Base-by-base conservation (phyloP, 2,113 vertebrate genomes). In the Porphyrio hochstetteri region DNA sequence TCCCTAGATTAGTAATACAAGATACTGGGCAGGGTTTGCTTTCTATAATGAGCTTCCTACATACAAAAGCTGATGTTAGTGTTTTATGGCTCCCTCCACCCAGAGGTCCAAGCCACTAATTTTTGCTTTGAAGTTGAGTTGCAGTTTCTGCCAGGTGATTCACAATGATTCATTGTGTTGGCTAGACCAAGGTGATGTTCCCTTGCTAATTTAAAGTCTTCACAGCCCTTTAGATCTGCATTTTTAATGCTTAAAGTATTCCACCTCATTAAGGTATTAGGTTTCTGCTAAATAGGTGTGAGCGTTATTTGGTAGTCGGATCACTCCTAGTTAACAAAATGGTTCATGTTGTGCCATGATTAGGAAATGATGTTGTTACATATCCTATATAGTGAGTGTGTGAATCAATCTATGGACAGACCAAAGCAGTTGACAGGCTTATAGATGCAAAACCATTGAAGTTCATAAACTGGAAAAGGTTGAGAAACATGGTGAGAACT, bases 101-200 rank as follows among this genome's bases (percentile, higher is more conserved):
- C 86, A 84, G 61, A 92, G 11, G 52, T 82, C 67, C 79, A 95
- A 87, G 63, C 82, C 93, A 86, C 55, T 95, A 91, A 97, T 95
- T 97, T 91, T 97, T 90, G 79, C 96, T 97, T 97, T 98, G 97
- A 97, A 97, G 96, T 92, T 93, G 95, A 96, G 86, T 92, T 97
- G 86, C 77, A 96, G 93, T 96, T 95, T 96, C 97, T 96, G 76
- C 93, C 93, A 95, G 94, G 77, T 95, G 95, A 95, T 93, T 96
- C 89, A 82, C 53, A 74, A 28, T 98, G 97, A 97, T 96, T 98
- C 97, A 98, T 92, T 88, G 29, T 56, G 78, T 94, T 95, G 53
- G 96, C 90, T 92, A 88, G 93, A 92, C 86, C 78, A 84, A 92
- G 76, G 63, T 44, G 57, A 93, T 87, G 92, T 82, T 95, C 83